phyloP scores from a whole-genome alignment of 2,888 invertebrate genomes.

The Drosophila kambysellisi region DNA sequence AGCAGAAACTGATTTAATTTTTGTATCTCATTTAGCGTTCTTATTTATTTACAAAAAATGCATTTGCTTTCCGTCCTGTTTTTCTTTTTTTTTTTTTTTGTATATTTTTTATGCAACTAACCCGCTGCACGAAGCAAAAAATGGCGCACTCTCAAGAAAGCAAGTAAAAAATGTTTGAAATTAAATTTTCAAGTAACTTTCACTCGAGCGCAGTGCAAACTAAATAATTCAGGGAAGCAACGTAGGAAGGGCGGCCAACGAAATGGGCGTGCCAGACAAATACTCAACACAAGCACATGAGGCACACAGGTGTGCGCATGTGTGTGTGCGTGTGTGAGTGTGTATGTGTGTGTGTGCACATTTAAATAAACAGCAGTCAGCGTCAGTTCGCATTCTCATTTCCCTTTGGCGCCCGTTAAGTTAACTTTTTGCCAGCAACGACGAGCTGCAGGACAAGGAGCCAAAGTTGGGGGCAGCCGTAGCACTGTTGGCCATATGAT shows the following conservation, averaged over 20 bases:
- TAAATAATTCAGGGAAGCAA: conserved; percentile 75
- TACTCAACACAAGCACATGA: conserved; percentile 44
- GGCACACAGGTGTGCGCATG: conserved; percentile 36
- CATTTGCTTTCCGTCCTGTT: conserved; percentile 53
- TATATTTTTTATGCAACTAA: conserved; percentile 26
- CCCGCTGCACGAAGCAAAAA: conserved; percentile 24
- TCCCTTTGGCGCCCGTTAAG: conserved; percentile 43
- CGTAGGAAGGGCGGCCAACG: conserved; percentile 27
- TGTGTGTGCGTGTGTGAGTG: background rate
- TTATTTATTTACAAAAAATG: conserved; percentile 75
- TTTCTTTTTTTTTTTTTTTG: conserved; percentile 8
- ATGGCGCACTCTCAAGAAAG: conserved; percentile 29
- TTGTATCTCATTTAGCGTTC: conserved; percentile 58
- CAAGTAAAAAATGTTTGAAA: conserved; percentile 67
- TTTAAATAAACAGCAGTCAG: conserved; percentile 77
- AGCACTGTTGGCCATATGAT: conserved; percentile 60
- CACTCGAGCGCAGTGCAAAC: conserved; percentile 79
- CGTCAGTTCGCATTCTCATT: conserved; percentile 54
- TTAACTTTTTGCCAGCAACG: conserved; percentile 64
- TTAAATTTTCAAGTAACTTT: conserved; percentile 80
- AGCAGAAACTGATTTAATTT: conserved; percentile 29
- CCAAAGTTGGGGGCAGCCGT: conserved; percentile 25
- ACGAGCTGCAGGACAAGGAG: conserved; percentile 20
- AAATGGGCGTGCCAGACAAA: conserved; percentile 33
- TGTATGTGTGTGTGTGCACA: conserved; percentile 44